Base-by-base conservation (phyloP, 2,888 invertebrate genomes). In the Lithophane semibrunnea region DNA sequence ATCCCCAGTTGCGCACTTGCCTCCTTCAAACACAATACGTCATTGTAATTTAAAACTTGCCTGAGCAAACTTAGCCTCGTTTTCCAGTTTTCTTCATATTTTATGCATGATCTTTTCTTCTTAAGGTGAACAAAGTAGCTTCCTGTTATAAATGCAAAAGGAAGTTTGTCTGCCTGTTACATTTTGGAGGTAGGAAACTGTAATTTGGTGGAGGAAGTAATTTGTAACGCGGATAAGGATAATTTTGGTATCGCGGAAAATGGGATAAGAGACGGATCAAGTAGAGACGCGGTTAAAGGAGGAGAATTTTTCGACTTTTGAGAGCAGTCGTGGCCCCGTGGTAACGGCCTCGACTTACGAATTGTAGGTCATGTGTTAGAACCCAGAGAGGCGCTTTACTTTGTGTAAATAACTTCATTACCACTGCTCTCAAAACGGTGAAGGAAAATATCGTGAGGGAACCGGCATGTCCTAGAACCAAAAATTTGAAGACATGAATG, bases 21-120 rank as follows among this genome's bases (percentile, higher is more conserved):
- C 21, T 49, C 29, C 47, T 49, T 13, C 58, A 67, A 71, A 83
- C 69, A 73, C 69, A 67, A 75, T 75, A 65, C 70, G 66, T 82
- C 70, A 79, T 74, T 82, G 63, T 83, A 71, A 83, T 82, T 83
- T 83, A 74, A 67, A 83, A 74, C 82, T 83, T 83, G 29, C 18
- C 37, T 10, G 16, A n/a, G 58, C 13, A n/a, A 70, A 70, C 69
- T 80, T 75, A 65, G 60, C 54, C 56, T 16, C 56, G 21, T 49
- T 64, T 73, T 54, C 74, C 66, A 63, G 58, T 37, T 61, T 42
- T 16, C 66, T 60, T 82, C 67, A 82, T 82, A 67, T 79, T 74
- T 79, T 74, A 83, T 82, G 74, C 79, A 83, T 81, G 69, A 52
- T 82, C 58, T 58, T 56, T 44, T 47, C 56, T 37, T 76, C 44